A percentile compares a stretch with the other conserved stretches of the same genome.
These are phyloP conservation scores for Episyrphus balteatus DNA, from an alignment of 1,140 invertebrate genomes.

Conservation along the genomic window DNA sequence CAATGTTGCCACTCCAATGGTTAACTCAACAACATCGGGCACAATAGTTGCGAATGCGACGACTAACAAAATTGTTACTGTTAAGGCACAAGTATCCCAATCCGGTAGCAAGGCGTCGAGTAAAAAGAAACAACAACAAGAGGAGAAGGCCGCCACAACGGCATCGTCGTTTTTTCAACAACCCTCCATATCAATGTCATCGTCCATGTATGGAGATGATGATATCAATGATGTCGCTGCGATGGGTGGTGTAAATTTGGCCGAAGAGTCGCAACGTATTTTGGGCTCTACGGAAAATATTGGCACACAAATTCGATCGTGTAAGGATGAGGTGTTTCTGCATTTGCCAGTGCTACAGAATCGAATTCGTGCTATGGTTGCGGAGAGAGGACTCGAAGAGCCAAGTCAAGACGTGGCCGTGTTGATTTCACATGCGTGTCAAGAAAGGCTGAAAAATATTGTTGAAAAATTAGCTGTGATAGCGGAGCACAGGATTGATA, in stretches of 20 bases:
- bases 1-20: background rate
- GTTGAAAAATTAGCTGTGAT: slow-evolving; percentile 88
- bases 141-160: slow-evolving; percentile 20
- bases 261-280: slow-evolving; percentile 91
- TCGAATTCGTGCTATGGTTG: slow-evolving; percentile 60
- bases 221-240: slow-evolving; percentile 98
- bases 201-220: slow-evolving; percentile 64
- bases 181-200: slow-evolving; percentile 28
- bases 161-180: slow-evolving; percentile 33
- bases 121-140: slow-evolving; percentile 27
- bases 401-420: slow-evolving; percentile 78
- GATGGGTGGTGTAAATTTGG: slow-evolving; percentile 98
- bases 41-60: slow-evolving; percentile 16
- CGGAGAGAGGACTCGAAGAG: slow-evolving; percentile 76
- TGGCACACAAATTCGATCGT: slow-evolving; percentile 89
- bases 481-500: slow-evolving; percentile 88
- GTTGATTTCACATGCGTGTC: slow-evolving; percentile 87
- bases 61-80: slow-evolving; percentile 14
- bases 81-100: slow-evolving; percentile 2
- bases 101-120: slow-evolving; percentile 18
- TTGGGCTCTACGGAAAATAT: slow-evolving; percentile 90
- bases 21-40: slow-evolving; percentile 1
- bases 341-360: slow-evolving; percentile 63
- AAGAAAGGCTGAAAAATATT: slow-evolving; percentile 84
- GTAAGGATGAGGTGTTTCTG: slow-evolving; percentile 89